A percentile compares a stretch with the other conserved stretches of the same genome.
These are phyloP conservation scores for Coilia nasus DNA, from an alignment of 2,797 vertebrate species.

Conservation along the genomic window DNA sequence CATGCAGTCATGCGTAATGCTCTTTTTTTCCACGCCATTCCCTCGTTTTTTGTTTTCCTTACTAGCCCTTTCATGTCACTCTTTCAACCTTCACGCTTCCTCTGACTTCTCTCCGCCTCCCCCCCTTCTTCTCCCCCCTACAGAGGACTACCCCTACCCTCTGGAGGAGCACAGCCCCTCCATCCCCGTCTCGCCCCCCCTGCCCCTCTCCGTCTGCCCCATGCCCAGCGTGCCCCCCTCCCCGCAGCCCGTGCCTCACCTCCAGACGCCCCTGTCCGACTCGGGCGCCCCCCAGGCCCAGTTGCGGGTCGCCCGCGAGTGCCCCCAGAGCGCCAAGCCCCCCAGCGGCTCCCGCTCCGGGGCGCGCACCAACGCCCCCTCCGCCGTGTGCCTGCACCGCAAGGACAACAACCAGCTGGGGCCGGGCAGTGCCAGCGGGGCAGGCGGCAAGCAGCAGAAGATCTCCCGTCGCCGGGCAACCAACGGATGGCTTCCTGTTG, in stretches of 20 bases:
- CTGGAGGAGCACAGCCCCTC: conserved; percentile 88
- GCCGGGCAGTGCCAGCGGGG: conserved; percentile 73
- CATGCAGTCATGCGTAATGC: conserved; percentile 10
- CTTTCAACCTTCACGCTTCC: background rate
- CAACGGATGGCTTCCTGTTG: conserved; percentile 94
- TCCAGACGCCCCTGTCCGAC: conserved; percentile 90
- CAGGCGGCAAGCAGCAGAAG: conserved; percentile 86
- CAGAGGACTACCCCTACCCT: conserved; percentile 82
- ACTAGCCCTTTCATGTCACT: conserved; percentile 1
- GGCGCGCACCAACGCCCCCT: conserved; percentile 70
- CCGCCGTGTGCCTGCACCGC: conserved; percentile 78
- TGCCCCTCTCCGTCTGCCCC: conserved; percentile 92
- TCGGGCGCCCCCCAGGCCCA: conserved; percentile 79
- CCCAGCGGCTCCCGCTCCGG: conserved; percentile 91
- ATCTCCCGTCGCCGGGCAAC: conserved; percentile 86
- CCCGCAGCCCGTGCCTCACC: conserved; percentile 88
- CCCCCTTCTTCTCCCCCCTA: conserved; percentile 38
- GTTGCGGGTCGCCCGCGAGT: conserved; percentile 86
- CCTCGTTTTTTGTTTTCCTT: background rate
- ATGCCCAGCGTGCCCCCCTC: conserved; percentile 91
- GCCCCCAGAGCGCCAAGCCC: conserved; percentile 92
- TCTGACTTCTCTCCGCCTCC: conserved; percentile 38
- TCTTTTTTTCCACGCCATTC: background rate
- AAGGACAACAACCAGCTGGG: conserved; percentile 83
- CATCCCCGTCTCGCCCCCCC: conserved; percentile 84